Evolutionary conservation across 2,797 vertebrate species (phyloP), one percentile per base, ranked within the genome.

Genomic region (Danio choprae): DNA sequence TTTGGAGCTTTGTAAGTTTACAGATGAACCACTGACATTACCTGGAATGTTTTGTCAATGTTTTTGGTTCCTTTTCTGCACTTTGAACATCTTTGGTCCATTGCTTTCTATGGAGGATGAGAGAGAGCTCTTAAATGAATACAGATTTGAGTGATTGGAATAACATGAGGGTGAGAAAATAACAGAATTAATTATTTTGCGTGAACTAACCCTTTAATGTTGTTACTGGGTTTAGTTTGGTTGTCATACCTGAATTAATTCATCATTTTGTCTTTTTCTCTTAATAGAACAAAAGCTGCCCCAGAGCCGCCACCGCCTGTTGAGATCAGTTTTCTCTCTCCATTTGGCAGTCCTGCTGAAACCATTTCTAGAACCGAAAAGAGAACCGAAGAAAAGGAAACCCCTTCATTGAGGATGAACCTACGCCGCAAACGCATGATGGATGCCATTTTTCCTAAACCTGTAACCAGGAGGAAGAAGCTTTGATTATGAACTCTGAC

Each of bases 391-490:
- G 93, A 93, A 0, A 87, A 36, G 0, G 88, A 87, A 1, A 84
- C 48, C 1, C 76, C 84, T 1, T 72, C 91, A 36, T 90, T 91
- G 0, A 91, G 88, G 85, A 92, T 90, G 86, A 91, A 89, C 86
- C 86, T 93, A 9, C 90, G 94, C 12, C 95, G 91, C 81, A 98
- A 93, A 85, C 96, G 95, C 79, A 91, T 95, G 64, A 89, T 94
- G 77, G 94, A 93, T 43, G 84, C 91, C 8, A 93, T 94, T 87
- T 97, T 96, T 84, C 94, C 95, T 80, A 98, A 97, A 86, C 97
- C 96, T 2, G 92, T 97, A 83, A 95, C 95, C 3, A 93, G 95
- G 85, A 94, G 97, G 88, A 99, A 95, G 93, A 97, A 96, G 89
- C 91, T 97, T 67, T 99, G 88, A 93, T 81, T 67, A 29, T 13